Conservation (phyloP, 1,140 invertebrate genomes). For the Brachionus rotundiformis region DNA sequence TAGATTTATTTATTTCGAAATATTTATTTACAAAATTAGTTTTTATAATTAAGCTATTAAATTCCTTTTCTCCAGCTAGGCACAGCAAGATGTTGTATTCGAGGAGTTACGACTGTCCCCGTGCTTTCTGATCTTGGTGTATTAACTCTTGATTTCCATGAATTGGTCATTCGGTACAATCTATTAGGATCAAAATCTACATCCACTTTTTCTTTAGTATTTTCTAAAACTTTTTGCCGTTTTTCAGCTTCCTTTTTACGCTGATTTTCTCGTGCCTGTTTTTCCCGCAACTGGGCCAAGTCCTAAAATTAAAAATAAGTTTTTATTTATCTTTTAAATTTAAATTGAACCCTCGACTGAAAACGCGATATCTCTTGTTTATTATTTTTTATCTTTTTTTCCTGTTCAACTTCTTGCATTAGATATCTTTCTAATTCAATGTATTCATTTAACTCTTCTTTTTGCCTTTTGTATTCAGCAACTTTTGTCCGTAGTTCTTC, state of each 20-base stretch:
- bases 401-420: conserved; percentile 19
- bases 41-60: background rate
- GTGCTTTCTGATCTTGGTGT: conserved; percentile 27
- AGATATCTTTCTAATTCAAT: conserved; percentile 53
- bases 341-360: conserved; percentile 52
- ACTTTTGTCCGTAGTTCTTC: conserved; percentile 55
- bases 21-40: background rate
- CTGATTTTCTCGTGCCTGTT: conserved; percentile 56
- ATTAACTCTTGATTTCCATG: conserved; percentile 37
- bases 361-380: conserved; percentile 31
- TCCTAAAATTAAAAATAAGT: conserved; percentile 57
- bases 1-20: no score
- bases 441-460: conserved; percentile 57
- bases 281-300: conserved; percentile 56
- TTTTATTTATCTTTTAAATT: no score
- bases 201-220: conserved; percentile 57
- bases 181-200: conserved; percentile 34
- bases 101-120: background rate
- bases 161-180: conserved; percentile 11
- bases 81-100: conserved; percentile 34
- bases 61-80: conserved; percentile 47
- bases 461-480: conserved; percentile 56
- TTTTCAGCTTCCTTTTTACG: conserved; percentile 57
- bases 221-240: conserved; percentile 57
- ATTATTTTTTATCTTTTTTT: conserved; percentile 29